Percentiles rank a stretch among this genome's conserved stretches.
phyloP scores from a whole-genome alignment of 2,888 invertebrate genomes.

The Platycheirus rosarum region DNA sequence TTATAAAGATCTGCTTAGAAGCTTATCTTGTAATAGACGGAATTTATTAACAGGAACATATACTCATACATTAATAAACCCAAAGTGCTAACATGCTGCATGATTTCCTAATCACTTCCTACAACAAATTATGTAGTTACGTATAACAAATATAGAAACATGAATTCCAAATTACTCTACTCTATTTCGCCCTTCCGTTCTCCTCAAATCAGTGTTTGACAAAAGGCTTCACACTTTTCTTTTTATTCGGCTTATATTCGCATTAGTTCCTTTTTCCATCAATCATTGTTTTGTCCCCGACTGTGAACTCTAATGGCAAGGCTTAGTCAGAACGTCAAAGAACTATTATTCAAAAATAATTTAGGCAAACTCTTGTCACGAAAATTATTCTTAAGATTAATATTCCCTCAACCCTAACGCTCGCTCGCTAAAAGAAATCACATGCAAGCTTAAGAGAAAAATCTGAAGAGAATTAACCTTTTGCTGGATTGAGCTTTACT shows the following conservation, averaged over 20 bases:
- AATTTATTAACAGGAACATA: no score
- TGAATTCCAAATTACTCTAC: neutral
- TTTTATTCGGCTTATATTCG: slow-evolving; percentile 10
- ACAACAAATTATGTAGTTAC: no score
- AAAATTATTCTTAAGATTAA: slow-evolving; percentile 40
- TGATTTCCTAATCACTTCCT: no score
- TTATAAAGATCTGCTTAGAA: no score
- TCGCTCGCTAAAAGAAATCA: neutral
- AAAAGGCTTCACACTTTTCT: slow-evolving; percentile 43
- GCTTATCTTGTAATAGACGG: no score
- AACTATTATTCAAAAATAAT: slow-evolving; percentile 55
- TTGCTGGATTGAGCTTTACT: slow-evolving; percentile 55
- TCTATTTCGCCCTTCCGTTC: slow-evolving; percentile 34
- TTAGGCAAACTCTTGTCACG: slow-evolving; percentile 32
- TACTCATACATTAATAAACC: no score
- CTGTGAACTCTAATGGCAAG: slow-evolving; percentile 25
- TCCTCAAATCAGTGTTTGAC: neutral
- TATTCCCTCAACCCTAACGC: neutral
- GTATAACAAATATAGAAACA: neutral
- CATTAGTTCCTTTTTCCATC: neutral
- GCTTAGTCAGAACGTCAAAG: slow-evolving; percentile 48
- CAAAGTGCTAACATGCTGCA: no score
- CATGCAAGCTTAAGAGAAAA: slow-evolving; percentile 42
- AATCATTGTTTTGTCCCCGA: slow-evolving; percentile 33
- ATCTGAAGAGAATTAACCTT: slow-evolving; percentile 33